Percentiles rank a stretch among this genome's conserved stretches.
Conservation (phyloP, 2,113 vertebrate genomes). For the Vombatus ursinus region DNA sequence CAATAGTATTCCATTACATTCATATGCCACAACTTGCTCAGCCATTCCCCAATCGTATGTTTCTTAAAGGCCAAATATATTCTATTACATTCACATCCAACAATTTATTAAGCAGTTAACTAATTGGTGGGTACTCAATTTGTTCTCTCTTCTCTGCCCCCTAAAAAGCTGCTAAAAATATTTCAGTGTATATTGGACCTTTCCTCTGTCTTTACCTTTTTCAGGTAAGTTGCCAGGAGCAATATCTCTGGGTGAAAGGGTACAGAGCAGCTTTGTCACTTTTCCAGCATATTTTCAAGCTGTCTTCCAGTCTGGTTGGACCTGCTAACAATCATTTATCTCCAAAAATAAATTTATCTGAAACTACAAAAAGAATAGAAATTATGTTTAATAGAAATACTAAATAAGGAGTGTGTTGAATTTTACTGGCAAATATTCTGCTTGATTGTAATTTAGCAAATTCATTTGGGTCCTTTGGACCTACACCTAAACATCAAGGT, state of each 20-base stretch:
- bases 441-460: neutral
- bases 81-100: neutral
- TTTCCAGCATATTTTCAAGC: neutral
- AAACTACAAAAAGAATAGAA: neutral
- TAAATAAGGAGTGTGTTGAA: neutral
- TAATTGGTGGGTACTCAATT: neutral
- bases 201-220: neutral
- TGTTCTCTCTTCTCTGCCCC: neutral
- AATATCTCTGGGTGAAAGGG: neutral
- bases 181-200: neutral
- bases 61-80: neutral
- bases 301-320: neutral
- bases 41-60: no score
- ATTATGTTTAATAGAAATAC: neutral
- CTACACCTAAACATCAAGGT: neutral
- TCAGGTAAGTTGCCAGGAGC: neutral
- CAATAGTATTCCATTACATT: no score
- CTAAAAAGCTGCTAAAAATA: neutral
- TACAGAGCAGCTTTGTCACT: neutral
- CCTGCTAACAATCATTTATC: neutral
- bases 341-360: neutral
- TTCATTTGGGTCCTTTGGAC: neutral
- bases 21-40: no score
- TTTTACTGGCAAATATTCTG: neutral
- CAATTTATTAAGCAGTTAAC: neutral